Base-by-base conservation (phyloP, 2,797 vertebrate genomes). In the Schizopygopsis pylzovi region DNA sequence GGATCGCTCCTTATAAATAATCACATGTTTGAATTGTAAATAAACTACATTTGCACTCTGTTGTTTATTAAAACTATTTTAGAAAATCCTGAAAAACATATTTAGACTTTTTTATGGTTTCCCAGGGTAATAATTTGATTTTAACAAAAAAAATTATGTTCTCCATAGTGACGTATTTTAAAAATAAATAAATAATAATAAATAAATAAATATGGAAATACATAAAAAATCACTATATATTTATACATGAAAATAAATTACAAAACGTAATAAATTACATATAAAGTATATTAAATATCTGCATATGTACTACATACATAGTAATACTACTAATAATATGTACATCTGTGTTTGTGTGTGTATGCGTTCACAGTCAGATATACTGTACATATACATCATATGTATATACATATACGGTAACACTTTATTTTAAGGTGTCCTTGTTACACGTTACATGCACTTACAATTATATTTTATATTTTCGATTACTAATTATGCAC, bases 1-100 rank as follows among this genome's bases (percentile, higher is more conserved):
- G 82, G 87, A 88, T 63, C n/a, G 70, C 88, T 67, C 28, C 79
- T 81, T 79, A 75, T 81, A 81, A 71, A 68, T 85, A 52, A 82
- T 82, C 11, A 37, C 28, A 71, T 52, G 65, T 54, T 88, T 37
- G 28, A 77, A 54, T 72, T 86, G 41, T 72, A 68, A 67, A 81
- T 81, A 11, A 52, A 81, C 43, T 28, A 33, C 9, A 80, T 80
- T 33, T 63, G 41, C 28, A 33, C 16, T 78, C 7, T 18, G 39
- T 1, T 25, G 49, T n/a, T 56, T 43, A 43, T 61, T 25, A 28
- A 28, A 47, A 47, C 43, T 28, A n/a, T 43, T 71, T 71, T 71
- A 54, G 28, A 52, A 49, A 52, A 18, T 4, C 25, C 33, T 20
- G 25, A 28, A 28, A 28, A 28, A 28, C 25, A 28, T 11, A 18